Percentiles rank a stretch among this genome's conserved stretches.
Conservation (phyloP, 92 coral and sea anemone genomes). For the Porites rus region DNA sequence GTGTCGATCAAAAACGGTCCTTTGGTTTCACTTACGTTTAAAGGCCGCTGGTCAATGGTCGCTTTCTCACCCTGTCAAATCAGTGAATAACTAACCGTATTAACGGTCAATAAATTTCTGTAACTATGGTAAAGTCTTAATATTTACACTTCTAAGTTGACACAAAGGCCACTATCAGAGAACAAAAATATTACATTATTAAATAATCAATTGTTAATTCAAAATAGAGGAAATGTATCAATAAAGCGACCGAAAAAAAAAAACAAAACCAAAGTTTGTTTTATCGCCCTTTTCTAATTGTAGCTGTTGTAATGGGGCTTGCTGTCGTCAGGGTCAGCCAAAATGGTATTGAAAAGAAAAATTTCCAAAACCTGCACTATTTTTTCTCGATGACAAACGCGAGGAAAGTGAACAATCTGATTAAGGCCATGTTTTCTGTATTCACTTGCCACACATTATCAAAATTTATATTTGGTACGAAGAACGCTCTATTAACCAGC, state of each 20-base stretch:
- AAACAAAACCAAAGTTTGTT: not conserved
- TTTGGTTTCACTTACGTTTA: not conserved
- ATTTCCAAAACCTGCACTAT: not conserved
- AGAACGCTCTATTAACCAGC: too few species aligned
- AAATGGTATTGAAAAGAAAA: not conserved
- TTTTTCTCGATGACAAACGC: constrained; percentile 1
- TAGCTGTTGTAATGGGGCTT: constrained; percentile 3
- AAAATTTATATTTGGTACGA: not conserved
- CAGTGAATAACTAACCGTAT: constrained; percentile 33
- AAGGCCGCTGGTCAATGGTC: constrained; percentile 33
- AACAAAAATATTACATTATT: constrained; percentile 34
- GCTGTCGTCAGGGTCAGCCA: not conserved
- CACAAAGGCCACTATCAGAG: constrained; percentile 9
- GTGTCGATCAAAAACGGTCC: constrained; percentile 20
- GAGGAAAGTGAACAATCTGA: not conserved
- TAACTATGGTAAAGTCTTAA: constrained; percentile 25
- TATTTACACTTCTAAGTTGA: constrained; percentile 29
- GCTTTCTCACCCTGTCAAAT: constrained; percentile 47
- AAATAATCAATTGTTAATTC: constrained; percentile 41
- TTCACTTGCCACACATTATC: not conserved
- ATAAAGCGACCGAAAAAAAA: constrained; percentile 10
- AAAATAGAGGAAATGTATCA: constrained; percentile 26
- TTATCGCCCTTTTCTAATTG: constrained; percentile 12
- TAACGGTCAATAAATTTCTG: constrained; percentile 33
- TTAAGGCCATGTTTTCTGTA: not conserved